phyloP scores from a whole-genome alignment of 2,888 invertebrate genomes.

The Brenthis daphne region DNA sequence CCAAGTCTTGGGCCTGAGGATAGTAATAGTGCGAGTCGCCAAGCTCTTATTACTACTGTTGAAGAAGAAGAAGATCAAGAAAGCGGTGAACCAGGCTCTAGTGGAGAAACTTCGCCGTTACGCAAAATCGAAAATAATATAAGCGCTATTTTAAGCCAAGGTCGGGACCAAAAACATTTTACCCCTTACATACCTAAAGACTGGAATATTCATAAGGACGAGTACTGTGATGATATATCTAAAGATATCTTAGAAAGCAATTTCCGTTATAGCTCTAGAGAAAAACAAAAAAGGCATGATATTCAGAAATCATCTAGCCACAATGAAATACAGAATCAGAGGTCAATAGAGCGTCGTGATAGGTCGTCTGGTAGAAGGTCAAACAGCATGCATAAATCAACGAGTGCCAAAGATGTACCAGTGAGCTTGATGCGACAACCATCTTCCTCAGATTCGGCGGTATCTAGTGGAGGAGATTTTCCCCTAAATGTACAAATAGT shows the following conservation, averaged over 20 bases:
- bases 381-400: conserved; percentile 88
- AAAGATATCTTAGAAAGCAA: conserved; percentile 78
- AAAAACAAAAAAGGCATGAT: conserved; percentile 80
- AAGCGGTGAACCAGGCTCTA: conserved; percentile 83
- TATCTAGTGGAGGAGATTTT: conserved; percentile 82
- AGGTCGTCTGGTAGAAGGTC: conserved; percentile 76
- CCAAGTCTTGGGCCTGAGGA: conserved; percentile 84
- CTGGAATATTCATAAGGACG: conserved; percentile 82
- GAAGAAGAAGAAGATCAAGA: conserved; percentile 88
- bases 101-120: conserved; percentile 85
- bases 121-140: conserved; percentile 88
- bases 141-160: conserved; percentile 85
- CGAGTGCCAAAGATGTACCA: conserved; percentile 88
- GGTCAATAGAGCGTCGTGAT: conserved; percentile 76
- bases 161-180: conserved; percentile 80
- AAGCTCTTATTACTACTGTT: conserved; percentile 86
- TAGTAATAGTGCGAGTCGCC: conserved; percentile 76
- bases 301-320: conserved; percentile 84
- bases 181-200: conserved; percentile 80
- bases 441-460: conserved; percentile 78
- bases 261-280: conserved; percentile 79
- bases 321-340: conserved; percentile 82
- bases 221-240: conserved; percentile 80
- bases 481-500: conserved; percentile 85
- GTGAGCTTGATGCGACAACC: conserved; percentile 80